A percentile compares a stretch with the other conserved stretches of the same genome.
These are phyloP conservation scores for Limnephilus lunatus DNA, from an alignment of 2,888 invertebrate genomes.

Conservation along the genomic window DNA sequence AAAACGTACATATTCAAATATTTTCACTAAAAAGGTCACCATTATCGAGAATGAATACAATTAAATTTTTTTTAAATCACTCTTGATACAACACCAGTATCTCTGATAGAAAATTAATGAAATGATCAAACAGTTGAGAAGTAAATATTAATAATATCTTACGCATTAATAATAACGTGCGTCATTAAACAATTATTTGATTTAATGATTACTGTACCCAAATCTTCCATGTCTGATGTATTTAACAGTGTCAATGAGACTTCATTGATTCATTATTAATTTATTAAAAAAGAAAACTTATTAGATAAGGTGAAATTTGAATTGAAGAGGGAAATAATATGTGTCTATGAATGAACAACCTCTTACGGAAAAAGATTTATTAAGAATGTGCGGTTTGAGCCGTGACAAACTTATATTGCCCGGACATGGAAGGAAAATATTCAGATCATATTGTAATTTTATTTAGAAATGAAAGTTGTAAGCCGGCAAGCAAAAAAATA, in stretches of 20 bases:
- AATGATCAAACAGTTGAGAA: not conserved
- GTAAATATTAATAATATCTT: not conserved
- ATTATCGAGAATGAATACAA: not conserved
- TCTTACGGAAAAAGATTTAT: not conserved
- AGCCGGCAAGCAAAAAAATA: slow-evolving; percentile 37
- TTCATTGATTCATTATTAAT: not conserved
- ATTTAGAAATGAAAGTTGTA: slow-evolving; percentile 53
- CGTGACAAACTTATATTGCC: slow-evolving; percentile 19
- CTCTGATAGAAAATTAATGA: not conserved
- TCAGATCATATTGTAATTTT: slow-evolving; percentile 59
- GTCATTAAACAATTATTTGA: not conserved
- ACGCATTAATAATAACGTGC: not conserved
- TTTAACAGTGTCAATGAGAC: not conserved
- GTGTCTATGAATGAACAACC: slow-evolving; percentile 11
- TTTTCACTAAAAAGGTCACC: not conserved
- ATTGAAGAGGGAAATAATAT: not conserved
- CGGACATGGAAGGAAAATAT: slow-evolving; percentile 39
- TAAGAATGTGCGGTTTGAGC: slow-evolving; percentile 8
- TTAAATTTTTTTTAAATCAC: not conserved
- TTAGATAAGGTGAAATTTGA: not conserved
- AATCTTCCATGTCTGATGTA: not conserved
- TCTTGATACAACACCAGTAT: not conserved
- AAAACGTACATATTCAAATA: not conserved
- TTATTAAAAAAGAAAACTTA: not conserved
- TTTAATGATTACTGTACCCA: not conserved